Evolutionary conservation across 1,140 invertebrate species (phyloP), one percentile per base, ranked within the genome.

Genomic region (Zaprionus gabonicus): DNA sequence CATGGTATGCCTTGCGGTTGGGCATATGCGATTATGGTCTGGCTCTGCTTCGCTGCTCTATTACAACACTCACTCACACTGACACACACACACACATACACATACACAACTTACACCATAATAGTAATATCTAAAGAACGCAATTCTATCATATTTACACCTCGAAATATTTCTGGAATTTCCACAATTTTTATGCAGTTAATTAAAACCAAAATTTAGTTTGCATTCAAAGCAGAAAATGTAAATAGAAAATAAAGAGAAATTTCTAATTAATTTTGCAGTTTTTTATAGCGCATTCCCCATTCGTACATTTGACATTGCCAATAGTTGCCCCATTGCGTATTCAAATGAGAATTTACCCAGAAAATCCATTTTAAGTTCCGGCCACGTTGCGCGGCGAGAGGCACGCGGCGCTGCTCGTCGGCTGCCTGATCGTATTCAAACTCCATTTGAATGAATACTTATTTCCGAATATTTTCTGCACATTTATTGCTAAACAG

Each of bases 381-480:
- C 81, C 81, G 66, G 73, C 81, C 69, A 70, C 56, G 55, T 38
- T 38, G 46, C 49, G 38, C 38, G 44, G 28, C 34, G 20, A 20
- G 20, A 20, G 20, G 20, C 20, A 20, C 51, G 28, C 2, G 28
- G 28, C 28, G 49, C 28, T 20, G 10, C 41, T 41, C 56, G 31
- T 55, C 23, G 31, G 17, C 28, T 38, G 36, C 41, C 41, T 64
- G 31, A 65, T 68, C 53, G 15, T 58, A 68, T 53, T 58, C 20
- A 63, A 77, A 60, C 80, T 66, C 63, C 31, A 71, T 84, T 55
- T 81, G 74, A 87, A 80, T 75, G 71, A 84, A 66, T 70, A 81
- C 79, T 80, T 75, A 90, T 88, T 82, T 90, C 76, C 85, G 79
- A 74, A 85, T 81, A 84, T 84, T 81, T 80, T 71, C 69, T 73